Evolutionary conservation across 2,113 vertebrate species (phyloP).

Genomic region (Scopus umbretta): DNA sequence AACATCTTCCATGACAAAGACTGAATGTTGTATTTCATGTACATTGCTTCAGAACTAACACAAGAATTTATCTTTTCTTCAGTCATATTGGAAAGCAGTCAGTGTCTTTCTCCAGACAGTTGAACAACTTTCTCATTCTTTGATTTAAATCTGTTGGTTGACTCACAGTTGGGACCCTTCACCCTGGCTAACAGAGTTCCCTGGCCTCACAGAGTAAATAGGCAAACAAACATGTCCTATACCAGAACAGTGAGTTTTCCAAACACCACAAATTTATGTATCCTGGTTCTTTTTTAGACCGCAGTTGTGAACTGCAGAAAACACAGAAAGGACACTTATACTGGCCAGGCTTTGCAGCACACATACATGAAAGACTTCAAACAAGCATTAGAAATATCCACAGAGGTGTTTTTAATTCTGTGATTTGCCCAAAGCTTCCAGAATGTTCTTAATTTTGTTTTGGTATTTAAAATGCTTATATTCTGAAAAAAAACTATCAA

Average conservation of each 20-base stretch:
- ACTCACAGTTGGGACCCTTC: background rate
- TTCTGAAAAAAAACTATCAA: background rate
- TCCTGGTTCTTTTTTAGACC: background rate
- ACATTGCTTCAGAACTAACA: background rate
- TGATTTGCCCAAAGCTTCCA: background rate
- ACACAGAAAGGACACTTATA: background rate
- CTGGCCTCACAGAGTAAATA: background rate
- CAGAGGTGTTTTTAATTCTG: background rate
- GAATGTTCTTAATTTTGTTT: background rate
- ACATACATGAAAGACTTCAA: accelerated
- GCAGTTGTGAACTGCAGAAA: background rate
- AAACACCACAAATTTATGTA: background rate
- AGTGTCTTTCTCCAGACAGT: background rate
- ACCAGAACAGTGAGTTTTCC: background rate
- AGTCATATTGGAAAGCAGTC: background rate
- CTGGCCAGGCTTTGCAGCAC: background rate
- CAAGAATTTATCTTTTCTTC: background rate
- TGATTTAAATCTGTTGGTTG: background rate
- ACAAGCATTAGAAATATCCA: background rate
- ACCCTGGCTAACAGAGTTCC: background rate
- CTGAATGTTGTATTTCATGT: accelerated
- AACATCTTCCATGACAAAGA: background rate
- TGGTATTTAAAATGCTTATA: background rate
- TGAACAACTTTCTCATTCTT: background rate
- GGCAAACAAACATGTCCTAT: background rate